Evolutionary conservation across 2,888 invertebrate genomes (phyloP), one percentile per base, ranked within the genome.

Genomic region (Macrophya annulata): DNA sequence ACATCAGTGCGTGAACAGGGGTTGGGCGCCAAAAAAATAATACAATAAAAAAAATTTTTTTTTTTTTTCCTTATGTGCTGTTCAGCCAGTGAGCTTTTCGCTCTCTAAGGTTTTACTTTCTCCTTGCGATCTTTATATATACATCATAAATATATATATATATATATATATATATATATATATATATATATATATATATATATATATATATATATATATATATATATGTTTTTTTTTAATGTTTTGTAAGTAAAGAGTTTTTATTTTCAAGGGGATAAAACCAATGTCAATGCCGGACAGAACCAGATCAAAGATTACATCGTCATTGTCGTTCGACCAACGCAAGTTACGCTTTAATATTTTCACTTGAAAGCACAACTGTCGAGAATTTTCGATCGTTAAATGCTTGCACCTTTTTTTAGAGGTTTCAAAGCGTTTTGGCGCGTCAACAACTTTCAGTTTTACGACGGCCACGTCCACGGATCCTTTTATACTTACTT

Each of bases 401-500:
- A 62, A 81, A 81, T 51, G 62, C 21, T 62, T 43, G 43, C 81
- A 62, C 59, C 40, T 62, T 62, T 81, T 74, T 62, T 81, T 43
- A 62, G 40, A 62, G 62, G 81, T 62, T 81, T 62, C 62, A 43
- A 21, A 62, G 43, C 40, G 59, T 81, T 81, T 81, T 62, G 62
- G 62, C 62, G 81, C 81, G 81, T 81, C 81, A 59, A 59, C 81
- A 81, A 62, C 81, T 81, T 81, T 81, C 81, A 81, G 59, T 62
- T 81, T 81, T 81, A 81, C 81, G 81, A 81, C 62, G 62, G 62
- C 81, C 43, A 43, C 81, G 81, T 81, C 62, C 81, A 81, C 59
- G 81, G 59, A 62, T 81, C 81, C 40, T 81, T 81, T 81, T 81
- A 81, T 81, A 81, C 81, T 21, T 40, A 81, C 81, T 81, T 81